These are phyloP conservation scores for Netta rufina DNA, from an alignment of 2,797 vertebrate species.

Conservation along the genomic window DNA sequence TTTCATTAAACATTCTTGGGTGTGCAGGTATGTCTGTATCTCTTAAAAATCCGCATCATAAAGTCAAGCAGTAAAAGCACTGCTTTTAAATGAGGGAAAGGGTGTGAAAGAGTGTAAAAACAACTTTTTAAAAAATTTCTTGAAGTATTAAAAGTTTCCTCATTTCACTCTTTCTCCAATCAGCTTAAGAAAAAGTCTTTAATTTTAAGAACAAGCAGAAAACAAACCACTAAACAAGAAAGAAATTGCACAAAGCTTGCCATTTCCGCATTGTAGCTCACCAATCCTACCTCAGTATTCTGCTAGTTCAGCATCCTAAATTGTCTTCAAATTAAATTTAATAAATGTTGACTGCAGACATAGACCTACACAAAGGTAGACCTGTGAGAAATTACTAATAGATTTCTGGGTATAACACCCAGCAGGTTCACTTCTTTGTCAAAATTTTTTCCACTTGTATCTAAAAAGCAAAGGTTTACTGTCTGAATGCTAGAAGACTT, in stretches of 20 bases:
- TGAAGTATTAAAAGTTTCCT: not conserved
- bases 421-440: not conserved
- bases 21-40: not conserved
- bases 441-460: not conserved
- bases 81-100: not conserved
- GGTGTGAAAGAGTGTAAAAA: not conserved
- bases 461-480: not conserved
- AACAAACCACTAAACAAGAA: not conserved
- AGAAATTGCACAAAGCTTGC: not conserved
- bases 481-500: not conserved
- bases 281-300: slow-evolving; percentile 20
- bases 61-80: not conserved
- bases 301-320: slow-evolving; percentile 26
- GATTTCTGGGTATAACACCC: not conserved
- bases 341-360: slow-evolving; percentile 1
- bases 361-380: not conserved
- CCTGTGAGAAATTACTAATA: not conserved
- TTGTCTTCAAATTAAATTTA: not conserved
- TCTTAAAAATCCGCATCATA: not conserved
- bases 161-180: slow-evolving; percentile 19
- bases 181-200: slow-evolving; percentile 1
- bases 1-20: not conserved
- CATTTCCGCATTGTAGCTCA: slow-evolving; percentile 2
- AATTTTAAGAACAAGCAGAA: slow-evolving; percentile 32
- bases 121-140: not conserved